Evolutionary conservation across 1,140 invertebrate genomes (phyloP), one percentile per base, ranked within the genome.

Genomic region (Planococcus citri): DNA sequence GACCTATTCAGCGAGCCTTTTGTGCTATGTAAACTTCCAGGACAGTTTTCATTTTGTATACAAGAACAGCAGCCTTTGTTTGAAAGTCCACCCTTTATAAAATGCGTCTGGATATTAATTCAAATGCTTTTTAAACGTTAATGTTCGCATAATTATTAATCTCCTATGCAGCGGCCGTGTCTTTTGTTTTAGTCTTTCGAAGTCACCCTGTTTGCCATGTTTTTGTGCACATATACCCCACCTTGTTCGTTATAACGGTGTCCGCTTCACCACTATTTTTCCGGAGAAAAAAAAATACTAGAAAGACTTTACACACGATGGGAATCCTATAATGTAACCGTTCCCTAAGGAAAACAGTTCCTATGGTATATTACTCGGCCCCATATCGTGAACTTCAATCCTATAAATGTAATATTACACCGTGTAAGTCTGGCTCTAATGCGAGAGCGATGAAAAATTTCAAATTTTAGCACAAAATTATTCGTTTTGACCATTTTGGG

Each of bases 101-200:
- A 64, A 64, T 64, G 60, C 60, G 60, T 64, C 60, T 64, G 60
- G 60, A 64, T 64, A 64, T 64, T 64, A 64, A 64, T 64, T 64
- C 60, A 64, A 64, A 64, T 64, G 60, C 60, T 27, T 24, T 64
- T 64, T 64, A 64, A 64, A 64, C 60, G 60, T 64, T 64, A 64
- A 64, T 64, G 60, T 64, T 64, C 60, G 60, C 60, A 27, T 64
- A 64, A 64, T 64, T 64, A 64, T 64, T 64, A 64, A 64, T 64
- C 60, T 64, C 60, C 60, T 64, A 64, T 25, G 60, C 60, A 64
- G 20, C 60, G 60, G 60, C 60, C 60, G 60, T 25, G 41, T 17
- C 60, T 64, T 58, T 64, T 64, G 60, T 64, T 64, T 64, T 64
- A 64, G 22, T 25, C 60, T 64, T 64, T 25, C 60, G 60, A 64